These are phyloP conservation scores for Hylomyscus alleni DNA, from an alignment of 2,797 vertebrate species.

Conservation along the genomic window DNA sequence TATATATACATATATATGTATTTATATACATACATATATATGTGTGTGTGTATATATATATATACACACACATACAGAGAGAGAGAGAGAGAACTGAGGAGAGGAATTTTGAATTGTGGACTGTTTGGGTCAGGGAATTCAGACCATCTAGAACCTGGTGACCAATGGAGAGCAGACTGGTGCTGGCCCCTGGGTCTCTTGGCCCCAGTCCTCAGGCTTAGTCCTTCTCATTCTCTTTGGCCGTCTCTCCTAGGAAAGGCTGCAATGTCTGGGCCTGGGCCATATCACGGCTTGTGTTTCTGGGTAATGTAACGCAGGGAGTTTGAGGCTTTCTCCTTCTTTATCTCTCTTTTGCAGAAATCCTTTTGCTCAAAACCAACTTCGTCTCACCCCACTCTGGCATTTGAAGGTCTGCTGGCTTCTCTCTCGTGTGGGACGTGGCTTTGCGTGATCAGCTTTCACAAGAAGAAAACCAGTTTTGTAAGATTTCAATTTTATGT, in stretches of 20 bases:
- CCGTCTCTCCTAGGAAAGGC: neutral
- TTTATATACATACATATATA: too few species aligned
- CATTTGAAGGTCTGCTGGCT: neutral
- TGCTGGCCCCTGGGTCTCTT: neutral
- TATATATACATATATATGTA: too few species aligned
- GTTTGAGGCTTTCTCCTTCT: neutral
- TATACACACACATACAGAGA: too few species aligned
- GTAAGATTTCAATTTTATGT: neutral
- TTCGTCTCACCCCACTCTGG: neutral
- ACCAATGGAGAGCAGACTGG: neutral
- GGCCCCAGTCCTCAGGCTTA: neutral
- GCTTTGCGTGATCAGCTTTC: neutral
- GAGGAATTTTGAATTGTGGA: neutral
- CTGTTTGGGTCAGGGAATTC: neutral
- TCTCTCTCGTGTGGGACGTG: neutral
- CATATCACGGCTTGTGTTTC: too few species aligned
- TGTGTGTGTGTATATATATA: too few species aligned
- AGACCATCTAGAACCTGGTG: neutral
- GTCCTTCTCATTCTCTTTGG: rapidly evolving
- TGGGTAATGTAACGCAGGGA: neutral
- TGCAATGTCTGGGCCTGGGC: neutral
- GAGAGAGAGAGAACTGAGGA: neutral
- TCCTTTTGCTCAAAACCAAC: neutral
- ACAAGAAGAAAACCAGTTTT: neutral
- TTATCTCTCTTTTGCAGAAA: neutral